phyloP scores from a whole-genome alignment of 2,888 invertebrate species.

The Coelogynopora nodosa region DNA sequence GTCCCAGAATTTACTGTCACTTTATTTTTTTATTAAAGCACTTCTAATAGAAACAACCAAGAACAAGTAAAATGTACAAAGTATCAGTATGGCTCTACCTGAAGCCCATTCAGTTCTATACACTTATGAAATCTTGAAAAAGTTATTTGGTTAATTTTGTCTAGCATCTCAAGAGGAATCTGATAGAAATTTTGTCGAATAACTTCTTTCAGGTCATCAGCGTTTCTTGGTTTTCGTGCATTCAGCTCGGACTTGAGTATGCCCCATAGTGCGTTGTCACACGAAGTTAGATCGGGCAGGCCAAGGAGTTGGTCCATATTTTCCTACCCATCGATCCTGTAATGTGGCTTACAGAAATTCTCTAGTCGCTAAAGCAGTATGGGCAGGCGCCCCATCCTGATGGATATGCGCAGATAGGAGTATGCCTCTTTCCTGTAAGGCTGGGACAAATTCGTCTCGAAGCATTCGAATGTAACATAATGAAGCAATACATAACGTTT shows the following conservation, averaged over 20 bases:
- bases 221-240: conserved; percentile 24
- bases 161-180: conserved; percentile 20
- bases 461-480: conserved; percentile 11
- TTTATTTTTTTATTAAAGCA: not conserved
- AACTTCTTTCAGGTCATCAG: conserved; percentile 25
- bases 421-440: not conserved
- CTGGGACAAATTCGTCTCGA: not conserved
- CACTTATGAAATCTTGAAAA: conserved; percentile 15
- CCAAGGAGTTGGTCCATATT: conserved; percentile 29
- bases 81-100: conserved; percentile 28
- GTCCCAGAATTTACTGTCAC: not conserved
- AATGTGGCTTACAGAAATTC: conserved; percentile 26
- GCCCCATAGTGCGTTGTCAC: conserved; percentile 21
- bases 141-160: conserved; percentile 16
- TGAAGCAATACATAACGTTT: too few species aligned
- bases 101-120: conserved; percentile 29
- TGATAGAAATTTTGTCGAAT: conserved; percentile 18
- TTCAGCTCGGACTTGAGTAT: conserved; percentile 19
- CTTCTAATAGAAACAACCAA: not conserved
- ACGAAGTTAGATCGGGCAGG: conserved; percentile 24
- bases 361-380: conserved; percentile 28
- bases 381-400: conserved; percentile 24
- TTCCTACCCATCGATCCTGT: conserved; percentile 22
- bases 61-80: conserved; percentile 18
- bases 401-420: conserved; percentile 1